Base-by-base conservation (phyloP, 1,140 invertebrate genomes). In the Trichonephila inaurata region DNA sequence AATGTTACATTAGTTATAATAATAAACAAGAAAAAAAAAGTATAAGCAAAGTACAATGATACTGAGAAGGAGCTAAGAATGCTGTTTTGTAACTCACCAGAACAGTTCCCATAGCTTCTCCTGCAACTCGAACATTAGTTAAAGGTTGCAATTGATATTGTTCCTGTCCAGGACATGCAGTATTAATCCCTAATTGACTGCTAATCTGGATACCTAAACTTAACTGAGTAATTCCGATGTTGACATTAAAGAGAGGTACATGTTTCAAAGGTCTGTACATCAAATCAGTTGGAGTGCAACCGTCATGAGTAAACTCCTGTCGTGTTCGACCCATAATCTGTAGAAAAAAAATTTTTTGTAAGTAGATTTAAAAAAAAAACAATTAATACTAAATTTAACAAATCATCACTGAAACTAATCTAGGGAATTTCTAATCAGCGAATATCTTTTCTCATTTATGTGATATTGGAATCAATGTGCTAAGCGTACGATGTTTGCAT, bases 181-280 rank as follows among this genome's bases (percentile, higher is more conserved):
- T 89, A 24, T 77, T 62, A 8, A 95, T 58, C 2, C 58, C 64
- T 58, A 95, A n/a, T 40, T 94, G 86, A 83, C 89, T 89, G 82
- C 86, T 91, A 1, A 95, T 61, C 7, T 94, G 94, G 24, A 95
- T 40, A 0, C 94, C 94, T 18, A 95, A 40, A 44, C 77, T 85
- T 19, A 95, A 16, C 24, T 93, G 69, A 33, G 94, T 91, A 2
- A 89, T 87, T 51, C 90, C 94, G 1, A 95, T 24, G 28, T 91
- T 94, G 7, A 95, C 66, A 19, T 88, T 82, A 61, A 94, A 95
- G 51, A 95, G 83, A 28, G 94, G 94, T 1, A 95, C 62, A 77
- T 94, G 94, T 60, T 87, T 94, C 8, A 93, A n/a, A 5, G 92
- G 94, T 28, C 92, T 72, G 69, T 94, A 94, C 14, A 18, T 83